Base-by-base conservation (phyloP, 2,113 vertebrate genomes). In the Noctilio leporinus region DNA sequence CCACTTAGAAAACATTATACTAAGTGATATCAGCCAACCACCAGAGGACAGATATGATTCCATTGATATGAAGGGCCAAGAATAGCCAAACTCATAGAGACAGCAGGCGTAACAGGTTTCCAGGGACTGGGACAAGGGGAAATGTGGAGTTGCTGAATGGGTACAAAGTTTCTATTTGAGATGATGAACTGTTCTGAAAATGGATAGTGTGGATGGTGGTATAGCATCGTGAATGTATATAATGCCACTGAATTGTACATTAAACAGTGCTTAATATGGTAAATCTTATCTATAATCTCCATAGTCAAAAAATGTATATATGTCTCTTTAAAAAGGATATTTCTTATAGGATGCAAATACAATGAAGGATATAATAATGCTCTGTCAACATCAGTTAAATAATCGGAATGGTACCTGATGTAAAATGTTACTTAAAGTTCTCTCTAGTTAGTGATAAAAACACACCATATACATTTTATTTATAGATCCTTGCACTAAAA, bases 111-210 rank as follows among this genome's bases (percentile, higher is more conserved):
- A 43, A 57, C 22, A 19, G 30, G 7, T 67, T 49, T 9, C 15
- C 28, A 55, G 49, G 10, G 49, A 0, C 0, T 49, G 5, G 8
- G 28, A 9, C 26, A 20, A 33, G 17, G 19, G 10, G 9, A 28
- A 33, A 47, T 33, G 24, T 10, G 19, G 55, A 55, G 4, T 49
- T 43, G 28, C 24, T 75, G 40, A 83, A 47, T 76, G 33, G 57
- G 43, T 49, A 24, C 17, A 83, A 24, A 38, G 17, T 47, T 83
- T 82, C 26, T 45, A 16, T 83, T 22, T 73, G 84, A 35, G 22
- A 64, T 88, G 30, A 22, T 72, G 12, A 43, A 45, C 49, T 49
- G 26, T 1, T 47, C 67, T 83, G 19, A 57, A 83, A 33, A 49
- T 57, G 38, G 28, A 57, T 14, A 67, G 9, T 6, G 22, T 26